phyloP scores from a whole-genome alignment of 2,888 invertebrate genomes.

The Acanthococcus lagerstroemiae region DNA sequence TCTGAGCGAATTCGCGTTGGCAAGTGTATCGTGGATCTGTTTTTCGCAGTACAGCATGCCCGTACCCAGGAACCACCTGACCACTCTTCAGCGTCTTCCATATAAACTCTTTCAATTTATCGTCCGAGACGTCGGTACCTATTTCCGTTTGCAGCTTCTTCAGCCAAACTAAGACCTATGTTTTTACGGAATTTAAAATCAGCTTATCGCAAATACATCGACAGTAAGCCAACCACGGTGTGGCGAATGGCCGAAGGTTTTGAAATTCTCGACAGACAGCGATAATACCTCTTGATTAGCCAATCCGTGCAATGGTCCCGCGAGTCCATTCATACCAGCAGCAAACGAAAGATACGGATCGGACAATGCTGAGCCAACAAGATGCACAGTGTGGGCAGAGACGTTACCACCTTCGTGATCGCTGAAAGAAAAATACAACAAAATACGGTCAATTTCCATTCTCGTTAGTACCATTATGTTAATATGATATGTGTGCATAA shows the following conservation, averaged over 20 bases:
- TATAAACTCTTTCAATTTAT: conserved; percentile 89
- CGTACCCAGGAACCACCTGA: conserved; percentile 94
- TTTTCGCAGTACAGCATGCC: conserved; percentile 90
- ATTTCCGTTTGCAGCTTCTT: conserved; percentile 78
- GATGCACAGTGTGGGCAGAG: conserved; percentile 85
- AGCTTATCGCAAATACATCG: no score
- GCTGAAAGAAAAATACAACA: no score
- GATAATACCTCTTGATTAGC: conserved; percentile 80
- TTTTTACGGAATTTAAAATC: conserved; percentile 33
- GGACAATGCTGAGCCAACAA: conserved; percentile 87
- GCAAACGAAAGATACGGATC: conserved; percentile 89
- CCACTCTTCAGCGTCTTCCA: conserved; percentile 94
- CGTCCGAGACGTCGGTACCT: conserved; percentile 75
- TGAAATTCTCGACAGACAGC: no score
- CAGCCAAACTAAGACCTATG: conserved; percentile 82
- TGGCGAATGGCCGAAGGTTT: no score
- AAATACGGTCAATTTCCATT: no score
- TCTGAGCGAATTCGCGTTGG: conserved; percentile 87
- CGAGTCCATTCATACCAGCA: conserved; percentile 86
- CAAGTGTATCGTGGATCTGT: conserved; percentile 88
- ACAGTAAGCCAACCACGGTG: no score
- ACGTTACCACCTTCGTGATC: conserved; percentile 97
- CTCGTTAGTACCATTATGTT: no score
- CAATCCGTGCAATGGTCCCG: conserved; percentile 89
- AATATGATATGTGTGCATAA: no score